A percentile compares a stretch with the other conserved stretches of the same genome.
These are phyloP conservation scores for Oxytorus armatus DNA, from an alignment of 2,888 invertebrate species.

Conservation along the genomic window DNA sequence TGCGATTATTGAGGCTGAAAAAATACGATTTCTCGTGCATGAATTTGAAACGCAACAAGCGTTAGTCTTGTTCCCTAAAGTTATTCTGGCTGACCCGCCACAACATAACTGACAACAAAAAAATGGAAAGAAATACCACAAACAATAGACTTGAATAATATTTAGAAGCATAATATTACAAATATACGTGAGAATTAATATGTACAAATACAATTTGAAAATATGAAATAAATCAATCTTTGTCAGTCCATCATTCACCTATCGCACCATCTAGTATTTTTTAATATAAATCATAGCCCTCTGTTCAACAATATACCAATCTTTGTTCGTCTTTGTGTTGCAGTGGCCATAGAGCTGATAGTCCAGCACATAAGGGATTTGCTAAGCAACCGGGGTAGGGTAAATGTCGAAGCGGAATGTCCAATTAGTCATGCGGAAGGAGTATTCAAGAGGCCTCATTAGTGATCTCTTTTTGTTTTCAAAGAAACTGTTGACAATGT, in stretches of 20 bases:
- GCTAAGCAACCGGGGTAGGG: conserved; percentile 87
- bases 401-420: conserved; percentile 78
- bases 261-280: conserved; percentile 37
- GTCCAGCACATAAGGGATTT: conserved; percentile 98
- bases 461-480: too few relatives aligned
- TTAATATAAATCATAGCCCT: conserved; percentile 28
- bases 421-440: conserved; percentile 77
- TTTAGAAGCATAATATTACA: conserved; percentile 60
- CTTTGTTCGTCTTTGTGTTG: conserved; percentile 83
- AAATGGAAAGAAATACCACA: conserved; percentile 20
- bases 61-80: conserved; percentile 9
- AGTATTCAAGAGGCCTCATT: conserved; percentile 82
- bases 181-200: conserved; percentile 26
- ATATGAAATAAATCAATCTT: conserved; percentile 45
- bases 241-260: conserved; percentile 4
- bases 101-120: conserved; percentile 1
- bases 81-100: conserved; percentile 34
- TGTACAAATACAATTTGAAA: conserved; percentile 23
- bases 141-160: conserved; percentile 38
- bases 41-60: conserved; percentile 25
- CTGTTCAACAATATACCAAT: conserved; percentile 52
- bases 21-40: conserved; percentile 15
- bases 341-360: conserved; percentile 98
- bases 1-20: conserved; percentile 30
- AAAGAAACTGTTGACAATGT: too few relatives aligned